These are phyloP conservation scores for Spheniscus humboldti DNA, from an alignment of 2,797 vertebrate genomes.

Conservation along the genomic window DNA sequence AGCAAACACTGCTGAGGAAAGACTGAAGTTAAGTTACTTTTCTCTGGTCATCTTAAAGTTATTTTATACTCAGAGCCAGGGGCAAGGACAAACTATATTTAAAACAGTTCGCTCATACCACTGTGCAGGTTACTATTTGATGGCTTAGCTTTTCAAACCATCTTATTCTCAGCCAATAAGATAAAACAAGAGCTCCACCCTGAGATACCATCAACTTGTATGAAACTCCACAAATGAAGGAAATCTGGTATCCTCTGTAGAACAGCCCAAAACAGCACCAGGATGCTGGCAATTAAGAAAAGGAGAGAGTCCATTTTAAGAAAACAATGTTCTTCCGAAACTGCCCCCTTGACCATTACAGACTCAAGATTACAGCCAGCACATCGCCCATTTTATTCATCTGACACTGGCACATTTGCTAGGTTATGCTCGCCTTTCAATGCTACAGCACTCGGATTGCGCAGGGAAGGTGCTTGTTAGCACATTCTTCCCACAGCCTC, in stretches of 20 bases:
- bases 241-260: neutral
- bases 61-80: neutral
- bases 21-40: neutral
- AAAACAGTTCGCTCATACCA: neutral
- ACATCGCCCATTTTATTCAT: neutral
- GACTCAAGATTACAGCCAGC: too few species aligned
- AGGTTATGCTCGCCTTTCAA: accelerated
- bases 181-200: neutral
- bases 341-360: neutral
- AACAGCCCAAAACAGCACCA: neutral
- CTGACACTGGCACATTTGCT: accelerated
- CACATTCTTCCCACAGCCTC: neutral
- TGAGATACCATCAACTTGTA: neutral
- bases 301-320: neutral
- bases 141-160: neutral
- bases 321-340: neutral
- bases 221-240: neutral
- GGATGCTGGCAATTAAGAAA: neutral
- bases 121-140: neutral
- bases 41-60: neutral
- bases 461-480: neutral
- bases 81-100: neutral
- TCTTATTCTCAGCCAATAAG: neutral
- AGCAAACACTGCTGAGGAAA: neutral
- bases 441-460: accelerated